Conservation (phyloP, 1,140 invertebrate genomes). For the Ceratina calcarata region DNA sequence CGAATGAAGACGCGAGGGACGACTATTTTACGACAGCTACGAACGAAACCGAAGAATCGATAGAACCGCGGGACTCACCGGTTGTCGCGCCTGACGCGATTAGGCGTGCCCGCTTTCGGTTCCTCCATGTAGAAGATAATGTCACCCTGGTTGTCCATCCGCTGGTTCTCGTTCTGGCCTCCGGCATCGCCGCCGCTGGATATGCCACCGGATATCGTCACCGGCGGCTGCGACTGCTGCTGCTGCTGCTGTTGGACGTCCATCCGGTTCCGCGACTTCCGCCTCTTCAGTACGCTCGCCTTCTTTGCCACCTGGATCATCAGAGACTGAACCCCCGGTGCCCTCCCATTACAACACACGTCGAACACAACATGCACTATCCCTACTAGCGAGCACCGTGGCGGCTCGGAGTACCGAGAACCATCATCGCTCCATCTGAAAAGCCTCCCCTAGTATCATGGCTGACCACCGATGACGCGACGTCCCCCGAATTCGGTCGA, state of each 20-base stretch:
- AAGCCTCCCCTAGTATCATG: slow-evolving; percentile 14
- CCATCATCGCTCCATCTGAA: slow-evolving; percentile 33
- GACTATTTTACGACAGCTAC: no score
- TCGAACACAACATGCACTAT: slow-evolving; percentile 78
- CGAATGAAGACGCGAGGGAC: no score
- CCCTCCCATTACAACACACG: slow-evolving; percentile 77
- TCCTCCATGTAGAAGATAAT: slow-evolving; percentile 88
- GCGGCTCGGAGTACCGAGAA: slow-evolving; percentile 16
- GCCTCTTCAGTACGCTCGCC: slow-evolving; percentile 86
- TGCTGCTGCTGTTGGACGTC: slow-evolving; percentile 78
- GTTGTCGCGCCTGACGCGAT: slow-evolving; percentile 82
- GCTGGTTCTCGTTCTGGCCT: slow-evolving; percentile 65
- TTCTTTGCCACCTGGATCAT: slow-evolving; percentile 88
- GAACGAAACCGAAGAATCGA: no score
- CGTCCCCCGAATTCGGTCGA: background rate
- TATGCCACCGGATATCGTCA: slow-evolving; percentile 60
- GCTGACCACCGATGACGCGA: no score
- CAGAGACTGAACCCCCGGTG: slow-evolving; percentile 83
- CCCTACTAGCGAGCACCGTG: slow-evolving; percentile 61
- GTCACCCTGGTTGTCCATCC: slow-evolving; percentile 84
- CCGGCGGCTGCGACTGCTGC: slow-evolving; percentile 59
- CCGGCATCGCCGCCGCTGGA: slow-evolving; percentile 47
- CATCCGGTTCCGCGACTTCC: slow-evolving; percentile 86
- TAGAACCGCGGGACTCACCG: slow-evolving; percentile 67
- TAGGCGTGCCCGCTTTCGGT: slow-evolving; percentile 85